Base-by-base conservation (phyloP, 2,888 invertebrate species). In the Ramazzottius varieornatus region DNA sequence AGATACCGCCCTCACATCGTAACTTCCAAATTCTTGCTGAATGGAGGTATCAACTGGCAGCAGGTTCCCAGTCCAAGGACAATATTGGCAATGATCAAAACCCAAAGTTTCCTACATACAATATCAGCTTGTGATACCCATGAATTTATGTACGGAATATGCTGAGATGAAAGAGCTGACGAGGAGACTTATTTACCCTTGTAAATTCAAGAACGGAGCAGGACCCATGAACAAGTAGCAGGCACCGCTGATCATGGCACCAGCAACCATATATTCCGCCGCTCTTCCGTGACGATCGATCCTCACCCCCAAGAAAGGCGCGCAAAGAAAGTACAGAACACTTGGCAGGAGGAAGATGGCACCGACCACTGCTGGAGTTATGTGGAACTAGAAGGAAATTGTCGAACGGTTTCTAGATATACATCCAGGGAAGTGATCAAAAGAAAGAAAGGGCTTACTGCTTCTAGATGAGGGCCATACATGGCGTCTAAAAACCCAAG, bases 231-330 rank as follows among this genome's bases (percentile, higher is more conserved):
- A 54, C 32, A 68, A 64, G 33, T 67, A 66, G 40, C 66, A 65
- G 16, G 46, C 29, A 32, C 67, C 65, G n/a, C 65, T 46, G 4
- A 67, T 16, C 16, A 66, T 20, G 63, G 46, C 66, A 32, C 68
- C 68, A 4, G 65, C 13, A n/a, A 64, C 46, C 24, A 67, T 40
- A 29, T 66, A 32, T 1, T 54, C 54, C 29, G 24, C 4, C 29
- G 54, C 54, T 4, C 29, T 8, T 16, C 54, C 54, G 4, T 24
- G 54, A 29, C 54, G 54, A 33, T 69, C 68, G 33, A 66, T 64
- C 20, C 69, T 63, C 8, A 40, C 32, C 0, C 69, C 69, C 67
- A 67, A 65, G n/a, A 69, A n/a, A 2, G 69, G 69, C 1, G 68
- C 66, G 29, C 65, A 65, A 63, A 69, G 32, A 33, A 66, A 65